Evolutionary conservation across 2,113 vertebrate species (phyloP).

Genomic region (Pteropus alecto): DNA sequence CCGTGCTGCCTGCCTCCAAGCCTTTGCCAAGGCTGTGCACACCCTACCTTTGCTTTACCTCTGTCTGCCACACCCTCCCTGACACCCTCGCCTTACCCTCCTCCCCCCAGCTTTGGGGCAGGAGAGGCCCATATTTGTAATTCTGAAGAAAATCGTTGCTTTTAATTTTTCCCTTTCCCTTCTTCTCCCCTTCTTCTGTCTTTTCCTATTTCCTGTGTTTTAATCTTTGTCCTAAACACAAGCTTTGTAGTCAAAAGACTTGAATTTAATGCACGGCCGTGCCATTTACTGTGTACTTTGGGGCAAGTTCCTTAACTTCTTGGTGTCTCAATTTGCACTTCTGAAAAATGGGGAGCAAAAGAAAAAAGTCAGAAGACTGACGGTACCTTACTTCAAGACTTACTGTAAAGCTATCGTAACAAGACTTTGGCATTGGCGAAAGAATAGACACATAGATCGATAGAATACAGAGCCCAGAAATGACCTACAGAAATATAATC

Average conservation of each 20-base stretch:
- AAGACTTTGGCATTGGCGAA: background rate
- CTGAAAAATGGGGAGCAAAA: background rate
- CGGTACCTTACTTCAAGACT: background rate
- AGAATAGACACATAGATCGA: background rate
- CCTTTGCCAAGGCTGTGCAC: background rate
- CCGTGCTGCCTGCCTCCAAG: background rate
- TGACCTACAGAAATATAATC: background rate
- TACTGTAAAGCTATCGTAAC: background rate
- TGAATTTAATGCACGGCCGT: background rate
- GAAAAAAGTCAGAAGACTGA: background rate
- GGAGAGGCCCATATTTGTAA: background rate
- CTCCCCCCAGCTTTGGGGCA: background rate
- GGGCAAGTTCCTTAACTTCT: background rate
- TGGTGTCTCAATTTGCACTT: background rate
- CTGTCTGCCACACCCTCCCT: background rate
- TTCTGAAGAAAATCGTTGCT: background rate
- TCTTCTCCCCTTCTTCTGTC: background rate
- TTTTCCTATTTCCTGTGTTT: background rate
- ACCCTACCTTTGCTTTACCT: background rate
- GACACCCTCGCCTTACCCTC: too few species aligned
- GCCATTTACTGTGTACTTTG: background rate
- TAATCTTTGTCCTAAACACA: background rate
- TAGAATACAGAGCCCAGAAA: background rate
- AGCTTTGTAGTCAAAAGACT: background rate
- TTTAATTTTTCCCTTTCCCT: background rate